phyloP scores from a whole-genome alignment of 2,113 vertebrate species.

The Antennarius striatus region DNA sequence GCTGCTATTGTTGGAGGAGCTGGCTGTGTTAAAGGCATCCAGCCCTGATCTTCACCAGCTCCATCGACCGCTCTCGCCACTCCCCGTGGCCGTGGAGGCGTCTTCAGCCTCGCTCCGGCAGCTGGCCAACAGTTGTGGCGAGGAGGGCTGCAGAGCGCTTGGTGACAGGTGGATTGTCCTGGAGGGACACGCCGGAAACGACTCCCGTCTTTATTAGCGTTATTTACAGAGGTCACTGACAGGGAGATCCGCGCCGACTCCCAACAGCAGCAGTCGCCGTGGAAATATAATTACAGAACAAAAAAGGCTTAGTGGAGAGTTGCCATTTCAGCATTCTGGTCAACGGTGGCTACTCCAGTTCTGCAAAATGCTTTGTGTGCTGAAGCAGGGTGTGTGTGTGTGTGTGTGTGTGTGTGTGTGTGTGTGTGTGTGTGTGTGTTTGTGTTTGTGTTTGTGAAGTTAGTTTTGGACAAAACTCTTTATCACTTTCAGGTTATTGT shows the following conservation, averaged over 20 bases:
- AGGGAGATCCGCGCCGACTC: conserved; percentile 78
- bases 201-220: conserved; percentile 66
- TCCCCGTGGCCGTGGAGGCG: conserved; percentile 63
- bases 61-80: conserved; percentile 75
- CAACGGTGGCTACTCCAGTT: conserved; percentile 45
- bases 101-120: conserved; percentile 69
- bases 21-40: conserved; percentile 74
- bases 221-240: conserved; percentile 76
- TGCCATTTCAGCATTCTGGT: conserved; percentile 78
- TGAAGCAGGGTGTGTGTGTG: conserved; percentile 37
- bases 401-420: conserved; percentile 39
- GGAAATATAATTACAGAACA: conserved; percentile 79
- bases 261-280: conserved; percentile 65
- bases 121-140: conserved; percentile 58
- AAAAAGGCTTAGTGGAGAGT: conserved; percentile 71
- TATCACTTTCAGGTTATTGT: conserved; percentile 12
- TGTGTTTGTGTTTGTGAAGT: conserved; percentile 32
- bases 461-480: conserved; percentile 4
- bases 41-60: conserved; percentile 64
- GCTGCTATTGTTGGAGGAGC: conserved; percentile 82
- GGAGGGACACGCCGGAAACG: conserved; percentile 50
- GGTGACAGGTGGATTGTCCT: conserved; percentile 70
- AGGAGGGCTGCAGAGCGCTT: conserved; percentile 2
- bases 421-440: conserved; percentile 38
- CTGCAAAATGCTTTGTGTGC: conserved; percentile 70